Conservation (phyloP, 2,888 invertebrate genomes). For the Caenorhabditis sp. region DNA sequence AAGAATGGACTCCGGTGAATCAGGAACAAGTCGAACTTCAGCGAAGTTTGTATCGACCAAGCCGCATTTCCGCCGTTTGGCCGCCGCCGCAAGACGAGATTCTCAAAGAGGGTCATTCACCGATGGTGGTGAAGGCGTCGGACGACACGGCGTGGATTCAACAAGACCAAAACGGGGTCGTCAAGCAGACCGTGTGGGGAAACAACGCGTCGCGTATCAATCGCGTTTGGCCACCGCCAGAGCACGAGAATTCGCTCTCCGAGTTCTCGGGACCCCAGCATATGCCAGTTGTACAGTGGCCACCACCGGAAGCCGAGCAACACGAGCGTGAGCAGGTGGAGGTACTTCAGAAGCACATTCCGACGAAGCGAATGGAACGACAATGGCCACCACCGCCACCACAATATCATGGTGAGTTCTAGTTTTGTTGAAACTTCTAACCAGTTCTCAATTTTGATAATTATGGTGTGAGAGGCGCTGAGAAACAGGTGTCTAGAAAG, state of each 20-base stretch:
- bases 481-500: no score
- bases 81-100: slow-evolving; percentile 66
- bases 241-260: slow-evolving; percentile 26
- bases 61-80: slow-evolving; percentile 61
- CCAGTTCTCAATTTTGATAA: no score
- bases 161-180: slow-evolving; percentile 46
- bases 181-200: slow-evolving; percentile 40
- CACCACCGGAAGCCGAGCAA: slow-evolving; percentile 66
- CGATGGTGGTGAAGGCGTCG: slow-evolving; percentile 46
- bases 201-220: slow-evolving; percentile 46
- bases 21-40: slow-evolving; percentile 52
- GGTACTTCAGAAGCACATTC: slow-evolving; percentile 60
- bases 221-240: slow-evolving; percentile 64
- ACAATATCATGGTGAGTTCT: slow-evolving; percentile 46
- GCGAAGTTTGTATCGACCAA: slow-evolving; percentile 61
- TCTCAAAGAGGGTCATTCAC: slow-evolving; percentile 46
- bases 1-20: slow-evolving; percentile 66
- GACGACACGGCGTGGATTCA: slow-evolving; percentile 67
- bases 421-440: no score
- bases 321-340: slow-evolving; percentile 60
- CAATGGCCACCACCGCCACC: slow-evolving; percentile 64
- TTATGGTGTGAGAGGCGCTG: no score
- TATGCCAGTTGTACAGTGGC: slow-evolving; percentile 66
- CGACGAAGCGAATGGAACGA: slow-evolving; percentile 53
- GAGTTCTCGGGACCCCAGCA: slow-evolving; percentile 44